Evolutionary conservation across 2,113 vertebrate genomes (phyloP).

Genomic region (Syngnathus typhle): DNA sequence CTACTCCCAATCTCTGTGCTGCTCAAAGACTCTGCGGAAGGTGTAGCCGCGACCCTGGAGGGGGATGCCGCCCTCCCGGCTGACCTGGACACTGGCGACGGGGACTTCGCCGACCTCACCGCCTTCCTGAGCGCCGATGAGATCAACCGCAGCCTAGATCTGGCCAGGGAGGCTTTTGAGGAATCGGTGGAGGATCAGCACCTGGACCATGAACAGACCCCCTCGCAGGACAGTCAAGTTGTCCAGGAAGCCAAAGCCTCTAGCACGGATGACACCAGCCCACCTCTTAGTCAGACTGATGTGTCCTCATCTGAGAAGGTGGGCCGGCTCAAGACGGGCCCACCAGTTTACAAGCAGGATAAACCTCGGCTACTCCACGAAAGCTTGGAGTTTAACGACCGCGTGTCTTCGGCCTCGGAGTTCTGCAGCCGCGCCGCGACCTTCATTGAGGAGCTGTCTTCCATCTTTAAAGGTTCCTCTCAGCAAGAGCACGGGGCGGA

Average conservation of each 20-base stretch:
- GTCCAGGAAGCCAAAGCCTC: slow-evolving; percentile 37
- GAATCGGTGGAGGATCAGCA: slow-evolving; percentile 42
- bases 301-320: slow-evolving; percentile 37
- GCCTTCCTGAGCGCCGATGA: slow-evolving; percentile 92
- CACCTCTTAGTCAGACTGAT: slow-evolving; percentile 50
- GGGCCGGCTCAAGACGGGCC: slow-evolving; percentile 45
- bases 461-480: slow-evolving; percentile 84
- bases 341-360: slow-evolving; percentile 71
- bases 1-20: slow-evolving; percentile 66
- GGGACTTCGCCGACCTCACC: slow-evolving; percentile 78
- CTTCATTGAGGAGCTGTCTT: slow-evolving; percentile 92
- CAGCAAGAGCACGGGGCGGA: slow-evolving; percentile 73
- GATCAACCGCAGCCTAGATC: slow-evolving; percentile 85
- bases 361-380: slow-evolving; percentile 67
- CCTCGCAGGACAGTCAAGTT: slow-evolving; percentile 10
- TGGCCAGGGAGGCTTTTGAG: slow-evolving; percentile 84
- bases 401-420: slow-evolving; percentile 70
- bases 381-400: slow-evolving; percentile 63
- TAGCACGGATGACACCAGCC: slow-evolving; percentile 27
- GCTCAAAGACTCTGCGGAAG: slow-evolving; percentile 65
- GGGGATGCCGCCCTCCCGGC: slow-evolving; percentile 73
- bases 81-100: slow-evolving; percentile 72
- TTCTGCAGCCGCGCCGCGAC: slow-evolving; percentile 84
- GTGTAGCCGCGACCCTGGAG: slow-evolving; percentile 40
- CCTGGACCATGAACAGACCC: slow-evolving; percentile 50